Evolutionary conservation across 2,888 invertebrate genomes (phyloP), one percentile per base, ranked within the genome.

Genomic region (Pachliopta kotzebuea): DNA sequence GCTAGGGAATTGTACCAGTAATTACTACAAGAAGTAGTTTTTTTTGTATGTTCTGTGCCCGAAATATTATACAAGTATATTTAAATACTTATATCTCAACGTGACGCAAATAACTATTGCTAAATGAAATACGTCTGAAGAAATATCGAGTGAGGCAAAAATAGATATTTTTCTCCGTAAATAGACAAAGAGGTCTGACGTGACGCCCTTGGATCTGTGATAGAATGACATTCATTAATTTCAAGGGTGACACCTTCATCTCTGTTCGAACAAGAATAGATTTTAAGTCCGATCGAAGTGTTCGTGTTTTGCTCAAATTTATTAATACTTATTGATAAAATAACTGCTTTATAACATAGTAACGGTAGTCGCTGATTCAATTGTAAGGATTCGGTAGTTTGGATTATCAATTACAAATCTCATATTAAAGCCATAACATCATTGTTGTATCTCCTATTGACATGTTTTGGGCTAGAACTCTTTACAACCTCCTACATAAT

Each of bases 221-320:
- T 52, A 52, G 50, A 21, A 52, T 52, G 50, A 45, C 45, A 45
- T 45, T 45, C 45, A n/a, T 45, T 45, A n/a, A 45, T 45, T 45
- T 45, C 45, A 45, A 45, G n/a, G 45, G 45, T n/a, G n/a, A 45
- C 45, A 45, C 45, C 45, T 18, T 45, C n/a, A 14, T 45, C 45
- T 45, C 45, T n/a, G n/a, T 18, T 1, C 3, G 18, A 14, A 9
- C 42, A 18, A 42, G 42, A 45, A 45, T 45, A 45, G 45, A 45
- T n/a, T 45, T 37, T 14, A 14, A 37, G 8, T n/a, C n/a, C 18
- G 18, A n/a, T 45, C n/a, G 4, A 45, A 45, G n/a, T n/a, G n/a
- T 45, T 18, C 4, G 26, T 26, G 18, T 4, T 42, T n/a, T 4
- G 6, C 4, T n/a, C 0, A 42, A 42, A 3, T 26, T 45, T 45